These are phyloP conservation scores for Lophotis ruficrista DNA, from an alignment of 2,113 vertebrate species.

Conservation along the genomic window DNA sequence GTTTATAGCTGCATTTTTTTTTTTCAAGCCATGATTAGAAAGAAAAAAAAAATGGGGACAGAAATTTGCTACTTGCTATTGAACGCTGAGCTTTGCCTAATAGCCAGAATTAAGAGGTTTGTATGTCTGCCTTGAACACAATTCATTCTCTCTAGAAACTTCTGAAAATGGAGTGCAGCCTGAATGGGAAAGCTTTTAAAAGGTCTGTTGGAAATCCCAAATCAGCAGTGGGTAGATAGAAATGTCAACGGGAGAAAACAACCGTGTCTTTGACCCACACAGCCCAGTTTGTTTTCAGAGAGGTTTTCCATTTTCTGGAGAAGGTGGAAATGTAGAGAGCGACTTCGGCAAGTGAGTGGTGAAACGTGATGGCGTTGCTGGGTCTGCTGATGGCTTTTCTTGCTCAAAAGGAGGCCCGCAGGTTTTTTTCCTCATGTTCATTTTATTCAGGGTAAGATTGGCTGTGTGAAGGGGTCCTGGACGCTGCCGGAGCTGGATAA, in stretches of 20 bases:
- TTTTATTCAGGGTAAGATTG: neutral
- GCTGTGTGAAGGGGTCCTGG: neutral
- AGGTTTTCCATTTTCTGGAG: neutral
- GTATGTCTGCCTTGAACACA: neutral
- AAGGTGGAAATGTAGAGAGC: neutral
- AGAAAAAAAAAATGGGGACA: neutral
- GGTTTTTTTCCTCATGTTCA: neutral
- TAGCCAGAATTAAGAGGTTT: neutral
- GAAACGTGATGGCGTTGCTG: neutral
- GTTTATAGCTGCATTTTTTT: neutral
- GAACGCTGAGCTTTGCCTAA: slow-evolving; percentile 6
- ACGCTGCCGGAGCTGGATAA: neutral
- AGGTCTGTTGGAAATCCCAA: neutral
- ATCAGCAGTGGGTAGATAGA: neutral
- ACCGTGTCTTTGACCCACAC: neutral
- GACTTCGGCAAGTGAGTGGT: neutral
- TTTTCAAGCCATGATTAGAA: neutral
- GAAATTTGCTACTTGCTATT: neutral
- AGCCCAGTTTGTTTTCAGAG: neutral
- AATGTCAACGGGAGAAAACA: neutral
- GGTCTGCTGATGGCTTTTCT: neutral
- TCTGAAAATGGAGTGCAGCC: neutral
- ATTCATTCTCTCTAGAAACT: neutral
- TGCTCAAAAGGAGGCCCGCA: neutral
- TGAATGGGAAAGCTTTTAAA: neutral